Evolutionary conservation across 2,113 vertebrate genomes (phyloP).

Genomic region (Clarias magur): DNA sequence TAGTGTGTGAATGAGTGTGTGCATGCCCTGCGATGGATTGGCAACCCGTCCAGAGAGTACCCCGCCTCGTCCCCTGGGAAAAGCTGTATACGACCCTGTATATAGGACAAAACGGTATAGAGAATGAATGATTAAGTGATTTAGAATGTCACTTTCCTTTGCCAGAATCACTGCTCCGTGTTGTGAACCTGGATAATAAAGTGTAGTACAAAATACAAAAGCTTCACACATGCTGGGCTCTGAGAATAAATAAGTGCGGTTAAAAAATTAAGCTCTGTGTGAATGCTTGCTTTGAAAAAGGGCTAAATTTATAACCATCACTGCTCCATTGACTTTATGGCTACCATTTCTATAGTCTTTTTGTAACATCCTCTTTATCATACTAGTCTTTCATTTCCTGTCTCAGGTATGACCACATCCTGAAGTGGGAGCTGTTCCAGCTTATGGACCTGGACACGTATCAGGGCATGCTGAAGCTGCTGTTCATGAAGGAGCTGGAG

Average conservation of each 20-base stretch:
- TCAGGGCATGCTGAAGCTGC: slow-evolving; percentile 98
- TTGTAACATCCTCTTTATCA: not conserved
- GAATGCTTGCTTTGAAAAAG: not conserved
- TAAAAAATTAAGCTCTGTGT: not conserved
- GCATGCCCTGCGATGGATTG: too few species aligned
- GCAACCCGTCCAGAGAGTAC: too few species aligned
- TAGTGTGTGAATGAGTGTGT: too few species aligned
- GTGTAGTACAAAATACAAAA: not conserved
- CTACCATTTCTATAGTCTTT: not conserved
- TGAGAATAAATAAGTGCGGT: not conserved
- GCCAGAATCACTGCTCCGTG: not conserved
- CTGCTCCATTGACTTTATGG: not conserved
- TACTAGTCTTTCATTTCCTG: slow-evolving; percentile 14
- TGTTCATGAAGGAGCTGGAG: slow-evolving; percentile 99
- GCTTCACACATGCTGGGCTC: not conserved
- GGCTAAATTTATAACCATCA: not conserved
- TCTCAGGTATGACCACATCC: slow-evolving; percentile 93
- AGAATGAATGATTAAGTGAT: too few species aligned
- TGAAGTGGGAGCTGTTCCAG: slow-evolving; percentile 99
- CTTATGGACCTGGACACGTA: slow-evolving; percentile 97
- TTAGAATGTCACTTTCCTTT: not conserved
- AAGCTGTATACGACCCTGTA: too few species aligned
- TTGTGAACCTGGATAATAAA: not conserved
- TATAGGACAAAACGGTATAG: too few species aligned
- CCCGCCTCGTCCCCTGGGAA: too few species aligned